phyloP scores from a whole-genome alignment of 2,113 vertebrate genomes.

The Galbula dea region DNA sequence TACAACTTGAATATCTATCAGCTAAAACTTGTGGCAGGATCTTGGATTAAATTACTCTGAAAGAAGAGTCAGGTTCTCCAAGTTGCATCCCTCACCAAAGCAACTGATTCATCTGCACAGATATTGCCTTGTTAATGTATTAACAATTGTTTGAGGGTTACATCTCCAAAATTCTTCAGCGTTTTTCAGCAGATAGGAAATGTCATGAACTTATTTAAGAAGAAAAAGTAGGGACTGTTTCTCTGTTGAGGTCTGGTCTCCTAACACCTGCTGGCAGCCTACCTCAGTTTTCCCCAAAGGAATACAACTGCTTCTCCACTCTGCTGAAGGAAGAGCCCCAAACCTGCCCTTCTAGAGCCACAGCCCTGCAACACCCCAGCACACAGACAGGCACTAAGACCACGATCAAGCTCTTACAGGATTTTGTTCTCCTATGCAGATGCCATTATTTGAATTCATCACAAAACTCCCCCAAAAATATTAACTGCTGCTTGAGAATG shows the following conservation, averaged over 20 bases:
- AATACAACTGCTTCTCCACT: background rate
- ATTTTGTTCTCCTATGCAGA: background rate
- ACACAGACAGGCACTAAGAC: background rate
- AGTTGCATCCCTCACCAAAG: background rate
- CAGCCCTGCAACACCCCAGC: rapidly evolving
- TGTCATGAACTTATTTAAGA: background rate
- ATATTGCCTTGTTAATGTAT: background rate
- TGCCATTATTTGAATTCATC: background rate
- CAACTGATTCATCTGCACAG: background rate
- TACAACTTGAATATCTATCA: background rate
- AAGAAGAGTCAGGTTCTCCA: background rate
- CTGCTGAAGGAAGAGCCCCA: background rate
- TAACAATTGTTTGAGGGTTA: background rate
- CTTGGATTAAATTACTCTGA: background rate
- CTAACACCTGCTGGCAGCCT: background rate
- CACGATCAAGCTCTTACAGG: rapidly evolving
- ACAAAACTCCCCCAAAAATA: background rate
- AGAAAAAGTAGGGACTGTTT: background rate
- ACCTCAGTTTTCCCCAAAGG: background rate
- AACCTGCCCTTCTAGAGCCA: background rate
- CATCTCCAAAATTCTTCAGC: background rate
- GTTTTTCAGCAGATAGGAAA: background rate
- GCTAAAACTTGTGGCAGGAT: background rate
- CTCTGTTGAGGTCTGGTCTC: background rate
- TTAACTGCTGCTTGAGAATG: background rate